A percentile compares a stretch with the other conserved stretches of the same genome.
phyloP scores from a whole-genome alignment of 1,140 invertebrate species.

The Drosophila lacteicornis region DNA sequence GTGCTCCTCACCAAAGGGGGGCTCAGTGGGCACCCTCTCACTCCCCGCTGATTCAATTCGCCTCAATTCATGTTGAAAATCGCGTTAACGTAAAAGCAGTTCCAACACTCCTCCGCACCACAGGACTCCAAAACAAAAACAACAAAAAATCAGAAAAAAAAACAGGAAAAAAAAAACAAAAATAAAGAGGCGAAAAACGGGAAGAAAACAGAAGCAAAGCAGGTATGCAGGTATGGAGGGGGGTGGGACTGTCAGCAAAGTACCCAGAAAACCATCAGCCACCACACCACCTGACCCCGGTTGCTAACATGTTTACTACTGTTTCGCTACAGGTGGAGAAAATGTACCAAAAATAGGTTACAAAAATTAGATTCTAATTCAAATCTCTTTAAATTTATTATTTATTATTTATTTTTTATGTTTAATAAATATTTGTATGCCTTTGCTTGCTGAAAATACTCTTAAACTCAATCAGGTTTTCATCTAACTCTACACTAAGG shows the following conservation, averaged over 20 bases:
- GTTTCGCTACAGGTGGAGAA: constrained; percentile 1
- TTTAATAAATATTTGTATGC: no score
- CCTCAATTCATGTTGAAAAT: constrained; percentile 67
- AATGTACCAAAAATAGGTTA: not conserved
- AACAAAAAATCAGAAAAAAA: not conserved
- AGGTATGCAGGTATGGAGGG: not conserved
- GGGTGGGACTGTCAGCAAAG: constrained; percentile 16
- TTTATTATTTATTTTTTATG: no score
- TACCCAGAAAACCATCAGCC: constrained; percentile 15
- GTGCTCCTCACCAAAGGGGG: not conserved
- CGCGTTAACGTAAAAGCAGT: constrained; percentile 57
- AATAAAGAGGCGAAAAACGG: constrained; percentile 9
- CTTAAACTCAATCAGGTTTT: no score
- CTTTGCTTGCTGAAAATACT: no score
- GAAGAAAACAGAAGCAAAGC: constrained; percentile 22
- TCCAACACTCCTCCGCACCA: constrained; percentile 8
- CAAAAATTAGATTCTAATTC: not conserved
- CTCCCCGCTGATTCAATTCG: constrained; percentile 57
- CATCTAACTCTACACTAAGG: no score
- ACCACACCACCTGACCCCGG: constrained; percentile 17
- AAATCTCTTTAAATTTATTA: no score
- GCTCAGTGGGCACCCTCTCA: not conserved
- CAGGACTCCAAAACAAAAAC: constrained; percentile 3
- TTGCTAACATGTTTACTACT: constrained; percentile 40
- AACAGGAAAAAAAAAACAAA: constrained; percentile 6